Conservation (phyloP, 2,888 invertebrate species). For the Caenorhabditis doughertyi region DNA sequence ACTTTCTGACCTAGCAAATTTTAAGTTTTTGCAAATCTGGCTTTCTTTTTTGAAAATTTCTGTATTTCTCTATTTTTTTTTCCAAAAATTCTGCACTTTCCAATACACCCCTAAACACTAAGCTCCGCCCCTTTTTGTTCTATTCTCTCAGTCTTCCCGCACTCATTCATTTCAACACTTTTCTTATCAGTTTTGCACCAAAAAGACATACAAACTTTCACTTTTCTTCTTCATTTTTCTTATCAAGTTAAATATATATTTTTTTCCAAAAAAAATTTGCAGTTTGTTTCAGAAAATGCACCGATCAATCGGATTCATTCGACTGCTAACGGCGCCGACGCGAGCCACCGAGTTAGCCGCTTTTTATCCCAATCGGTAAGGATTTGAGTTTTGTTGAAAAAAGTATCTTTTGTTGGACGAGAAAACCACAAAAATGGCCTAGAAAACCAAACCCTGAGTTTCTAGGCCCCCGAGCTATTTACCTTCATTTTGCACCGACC, state of each 20-base stretch:
- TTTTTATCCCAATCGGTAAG: constrained; percentile 44
- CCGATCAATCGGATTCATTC: constrained; percentile 58
- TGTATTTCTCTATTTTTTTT: not conserved
- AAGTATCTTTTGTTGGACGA: too few species aligned
- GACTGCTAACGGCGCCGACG: constrained; percentile 33
- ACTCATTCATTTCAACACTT: constrained; percentile 1
- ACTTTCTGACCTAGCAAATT: too few species aligned
- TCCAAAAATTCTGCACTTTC: too few species aligned
- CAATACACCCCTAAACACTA: too few species aligned
- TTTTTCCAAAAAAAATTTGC: not conserved
- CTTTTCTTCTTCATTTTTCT: not conserved
- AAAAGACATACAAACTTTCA: not conserved
- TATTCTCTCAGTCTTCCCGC: too few species aligned
- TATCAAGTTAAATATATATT: not conserved
- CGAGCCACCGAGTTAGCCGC: constrained; percentile 44
- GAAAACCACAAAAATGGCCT: not conserved
- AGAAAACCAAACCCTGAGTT: too few species aligned
- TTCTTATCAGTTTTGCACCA: not conserved
- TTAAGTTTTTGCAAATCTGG: not conserved
- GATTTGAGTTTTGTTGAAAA: not conserved
- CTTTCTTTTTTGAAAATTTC: not conserved
- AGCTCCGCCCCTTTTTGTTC: not conserved
- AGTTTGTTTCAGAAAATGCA: constrained; percentile 43
- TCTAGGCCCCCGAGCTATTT: too few species aligned
- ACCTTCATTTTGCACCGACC: too few species aligned